Conservation (phyloP, 2,797 vertebrate genomes). For the Typhlichthys subterraneus region DNA sequence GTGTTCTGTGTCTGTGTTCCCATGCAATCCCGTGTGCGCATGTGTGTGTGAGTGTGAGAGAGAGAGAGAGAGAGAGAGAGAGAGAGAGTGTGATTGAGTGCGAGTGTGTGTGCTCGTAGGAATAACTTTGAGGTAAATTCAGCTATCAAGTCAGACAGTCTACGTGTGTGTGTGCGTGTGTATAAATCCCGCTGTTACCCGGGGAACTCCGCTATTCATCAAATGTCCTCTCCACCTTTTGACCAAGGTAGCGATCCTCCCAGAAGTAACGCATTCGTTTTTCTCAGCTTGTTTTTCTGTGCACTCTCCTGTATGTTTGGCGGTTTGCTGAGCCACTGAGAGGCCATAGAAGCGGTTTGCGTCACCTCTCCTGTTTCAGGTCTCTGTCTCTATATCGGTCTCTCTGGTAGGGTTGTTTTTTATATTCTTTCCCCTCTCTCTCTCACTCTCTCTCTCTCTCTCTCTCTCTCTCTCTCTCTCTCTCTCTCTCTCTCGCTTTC, state of each 20-base stretch:
- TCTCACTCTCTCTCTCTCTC: constrained; percentile 5
- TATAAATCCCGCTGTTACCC: constrained; percentile 77
- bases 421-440: constrained; percentile 10
- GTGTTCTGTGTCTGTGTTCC: neutral
- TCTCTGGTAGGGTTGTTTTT: neutral
- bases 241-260: constrained; percentile 8
- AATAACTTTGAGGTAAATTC: constrained; percentile 53
- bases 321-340: constrained; percentile 3
- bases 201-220: constrained; percentile 49
- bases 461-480: constrained; percentile 9
- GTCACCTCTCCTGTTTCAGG: constrained; percentile 8
- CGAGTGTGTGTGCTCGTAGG: neutral
- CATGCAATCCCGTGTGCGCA: neutral
- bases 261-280: neutral
- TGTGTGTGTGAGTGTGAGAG: neutral
- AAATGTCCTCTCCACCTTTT: constrained; percentile 29
- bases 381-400: constrained; percentile 1
- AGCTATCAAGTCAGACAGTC: constrained; percentile 26
- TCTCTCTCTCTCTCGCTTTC: neutral
- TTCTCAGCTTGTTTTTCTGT: constrained; percentile 9
- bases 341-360: constrained; percentile 5
- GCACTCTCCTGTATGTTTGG: neutral
- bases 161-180: constrained; percentile 25
- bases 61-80: neutral
- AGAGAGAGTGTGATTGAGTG: constrained; percentile 17